Conservation (phyloP, 2,113 vertebrate genomes). For the Lathamus discolor region DNA sequence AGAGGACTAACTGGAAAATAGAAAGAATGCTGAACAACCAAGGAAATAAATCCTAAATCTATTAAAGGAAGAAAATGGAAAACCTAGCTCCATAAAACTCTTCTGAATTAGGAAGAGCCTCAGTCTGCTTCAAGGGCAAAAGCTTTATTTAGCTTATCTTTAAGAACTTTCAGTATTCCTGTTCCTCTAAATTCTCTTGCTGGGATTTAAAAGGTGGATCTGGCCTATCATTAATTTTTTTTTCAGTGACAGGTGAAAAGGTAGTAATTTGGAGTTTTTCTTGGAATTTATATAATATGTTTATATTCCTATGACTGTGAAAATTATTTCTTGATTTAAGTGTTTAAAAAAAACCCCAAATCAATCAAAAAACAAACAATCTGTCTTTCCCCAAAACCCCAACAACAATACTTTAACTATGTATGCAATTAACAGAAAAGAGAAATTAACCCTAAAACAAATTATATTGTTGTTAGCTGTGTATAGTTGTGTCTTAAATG, state of each 20-base stretch:
- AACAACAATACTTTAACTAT: background rate
- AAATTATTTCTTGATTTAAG: background rate
- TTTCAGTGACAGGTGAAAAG: background rate
- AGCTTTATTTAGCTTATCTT: background rate
- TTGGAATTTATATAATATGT: background rate
- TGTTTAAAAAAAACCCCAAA: background rate
- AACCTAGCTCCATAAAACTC: background rate
- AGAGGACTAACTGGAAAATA: background rate
- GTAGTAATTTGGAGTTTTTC: background rate
- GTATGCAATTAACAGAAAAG: background rate
- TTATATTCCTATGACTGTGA: background rate
- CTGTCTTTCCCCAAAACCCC: accelerated
- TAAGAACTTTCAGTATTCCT: background rate
- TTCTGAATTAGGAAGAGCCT: background rate
- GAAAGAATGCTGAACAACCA: background rate
- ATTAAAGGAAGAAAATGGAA: slow-evolving; percentile 34
- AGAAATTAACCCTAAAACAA: background rate
- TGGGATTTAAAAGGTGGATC: background rate
- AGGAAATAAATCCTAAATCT: slow-evolving; percentile 38
- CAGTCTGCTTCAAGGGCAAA: background rate
- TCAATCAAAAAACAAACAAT: too few relatives aligned
- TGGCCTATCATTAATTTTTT: background rate
- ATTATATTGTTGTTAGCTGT: background rate
- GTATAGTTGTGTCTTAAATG: background rate
- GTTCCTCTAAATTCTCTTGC: background rate